Percentiles rank a stretch among this genome's conserved stretches.
These are phyloP conservation scores for Cyanoderma ruficeps DNA, from an alignment of 2,113 vertebrate genomes.

Conservation along the genomic window DNA sequence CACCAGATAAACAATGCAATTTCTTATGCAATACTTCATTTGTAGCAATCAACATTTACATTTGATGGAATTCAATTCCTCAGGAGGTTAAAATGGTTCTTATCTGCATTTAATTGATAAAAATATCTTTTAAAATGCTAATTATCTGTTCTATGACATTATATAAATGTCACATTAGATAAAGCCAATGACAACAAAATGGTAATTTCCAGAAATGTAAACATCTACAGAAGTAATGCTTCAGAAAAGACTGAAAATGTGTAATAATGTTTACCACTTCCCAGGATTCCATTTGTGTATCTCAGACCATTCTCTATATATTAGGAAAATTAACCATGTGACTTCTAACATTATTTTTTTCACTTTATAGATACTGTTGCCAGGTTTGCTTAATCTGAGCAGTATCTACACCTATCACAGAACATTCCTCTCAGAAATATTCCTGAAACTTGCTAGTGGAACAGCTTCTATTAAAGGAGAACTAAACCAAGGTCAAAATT, in stretches of 20 bases:
- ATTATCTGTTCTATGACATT: neutral
- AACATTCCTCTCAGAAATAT: neutral
- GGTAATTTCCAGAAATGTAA: neutral
- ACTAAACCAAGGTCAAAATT: neutral
- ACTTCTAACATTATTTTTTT: neutral
- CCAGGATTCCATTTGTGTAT: neutral
- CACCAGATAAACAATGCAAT: neutral
- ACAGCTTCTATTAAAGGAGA: neutral
- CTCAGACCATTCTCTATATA: neutral
- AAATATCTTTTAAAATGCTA: neutral
- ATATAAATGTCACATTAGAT: neutral
- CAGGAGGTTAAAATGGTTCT: neutral
- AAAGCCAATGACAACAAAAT: neutral
- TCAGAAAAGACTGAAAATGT: neutral
- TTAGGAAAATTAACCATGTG: neutral
- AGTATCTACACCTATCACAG: neutral
- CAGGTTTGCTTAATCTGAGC: neutral
- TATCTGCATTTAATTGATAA: conserved; percentile 33
- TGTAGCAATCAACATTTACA: neutral
- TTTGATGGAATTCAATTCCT: neutral
- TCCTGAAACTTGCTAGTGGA: neutral
- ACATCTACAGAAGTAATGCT: neutral
- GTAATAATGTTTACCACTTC: neutral
- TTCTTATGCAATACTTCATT: neutral
- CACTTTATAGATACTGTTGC: neutral